Evolutionary conservation across 2,888 invertebrate species (phyloP), one percentile per base, ranked within the genome.

Genomic region (Chydorus sphaericus): DNA sequence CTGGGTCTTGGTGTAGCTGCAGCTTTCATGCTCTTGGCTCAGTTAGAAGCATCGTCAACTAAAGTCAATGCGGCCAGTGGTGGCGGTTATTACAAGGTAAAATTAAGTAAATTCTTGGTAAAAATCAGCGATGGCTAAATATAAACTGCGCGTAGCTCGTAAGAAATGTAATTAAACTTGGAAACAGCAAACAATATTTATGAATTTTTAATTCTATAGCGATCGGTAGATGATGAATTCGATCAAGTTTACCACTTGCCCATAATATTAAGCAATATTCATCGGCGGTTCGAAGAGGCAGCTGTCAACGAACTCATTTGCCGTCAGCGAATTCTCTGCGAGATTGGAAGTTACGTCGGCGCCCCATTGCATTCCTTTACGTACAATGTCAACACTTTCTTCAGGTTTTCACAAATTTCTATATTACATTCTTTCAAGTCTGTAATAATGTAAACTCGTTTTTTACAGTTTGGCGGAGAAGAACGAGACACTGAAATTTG

Each of bases 261-360:
- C 3, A 14, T 57, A 7, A 23, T 53, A 10, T 31, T 57, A 8
- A 33, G 44, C 8, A 57, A 57, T 30, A 31, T 57, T 30, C 52
- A 57, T 14, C 31, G 36, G n/a, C 39, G 48, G 8, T 52, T 57
- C 31, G 38, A 57, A 10, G 29, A 53, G 0, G 44, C 30, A 8
- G 31, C n/a, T 14, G 20, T 57, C 14, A 29, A 39, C 5, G 57
- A 57, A 16, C 14, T 20, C 8, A 6, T 26, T 28, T 55, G 55
- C 16, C 37, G 49, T 20, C 55, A 55, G 28, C 31, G 55, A 11
- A 55, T 55, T 48, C 11, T 55, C 2, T 55, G 55, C 33, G 55
- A 55, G 18, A 33, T 39, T 11, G 48, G 48, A 6, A 29, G 23
- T 29, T 36, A 29, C 23, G 20, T 16, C 53, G 28, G 23, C 10